Conservation (phyloP, 2,888 invertebrate species). For the Dicycla oo region DNA sequence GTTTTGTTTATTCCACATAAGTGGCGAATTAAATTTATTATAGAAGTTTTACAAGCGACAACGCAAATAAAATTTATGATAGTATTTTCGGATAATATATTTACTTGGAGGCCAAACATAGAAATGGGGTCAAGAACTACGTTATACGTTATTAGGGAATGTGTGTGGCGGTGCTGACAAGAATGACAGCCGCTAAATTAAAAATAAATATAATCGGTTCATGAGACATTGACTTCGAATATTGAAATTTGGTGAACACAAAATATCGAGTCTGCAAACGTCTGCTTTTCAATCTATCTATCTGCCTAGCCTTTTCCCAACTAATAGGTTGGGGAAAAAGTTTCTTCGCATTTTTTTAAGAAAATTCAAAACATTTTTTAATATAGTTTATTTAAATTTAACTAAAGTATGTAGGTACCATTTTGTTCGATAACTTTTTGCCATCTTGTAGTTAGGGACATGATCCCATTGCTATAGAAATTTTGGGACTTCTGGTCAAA, state of each 20-base stretch:
- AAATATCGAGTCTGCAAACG: neutral
- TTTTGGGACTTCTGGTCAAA: too few species aligned
- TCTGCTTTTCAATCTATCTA: neutral
- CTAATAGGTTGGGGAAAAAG: too few species aligned
- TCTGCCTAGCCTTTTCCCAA: too few species aligned
- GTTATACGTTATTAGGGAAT: constrained; percentile 68
- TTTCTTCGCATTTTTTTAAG: too few species aligned
- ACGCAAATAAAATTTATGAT: constrained; percentile 54
- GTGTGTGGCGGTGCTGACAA: constrained; percentile 48
- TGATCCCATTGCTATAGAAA: too few species aligned
- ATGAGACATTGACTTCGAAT: neutral
- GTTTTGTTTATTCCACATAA: constrained; percentile 34
- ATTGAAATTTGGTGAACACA: neutral
- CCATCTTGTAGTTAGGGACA: too few species aligned
- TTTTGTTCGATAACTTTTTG: too few species aligned
- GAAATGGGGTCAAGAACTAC: constrained; percentile 68
- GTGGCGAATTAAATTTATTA: constrained; percentile 45
- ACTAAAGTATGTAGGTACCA: too few species aligned
- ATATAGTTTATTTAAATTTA: too few species aligned
- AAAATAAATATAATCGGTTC: constrained; percentile 7
- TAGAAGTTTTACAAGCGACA: constrained; percentile 46
- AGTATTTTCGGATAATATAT: constrained; percentile 64
- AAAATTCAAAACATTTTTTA: too few species aligned
- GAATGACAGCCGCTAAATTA: constrained; percentile 48
- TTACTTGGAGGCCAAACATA: constrained; percentile 67